Evolutionary conservation across 2,797 vertebrate genomes (phyloP).

Genomic region (Dermochelys coriacea): DNA sequence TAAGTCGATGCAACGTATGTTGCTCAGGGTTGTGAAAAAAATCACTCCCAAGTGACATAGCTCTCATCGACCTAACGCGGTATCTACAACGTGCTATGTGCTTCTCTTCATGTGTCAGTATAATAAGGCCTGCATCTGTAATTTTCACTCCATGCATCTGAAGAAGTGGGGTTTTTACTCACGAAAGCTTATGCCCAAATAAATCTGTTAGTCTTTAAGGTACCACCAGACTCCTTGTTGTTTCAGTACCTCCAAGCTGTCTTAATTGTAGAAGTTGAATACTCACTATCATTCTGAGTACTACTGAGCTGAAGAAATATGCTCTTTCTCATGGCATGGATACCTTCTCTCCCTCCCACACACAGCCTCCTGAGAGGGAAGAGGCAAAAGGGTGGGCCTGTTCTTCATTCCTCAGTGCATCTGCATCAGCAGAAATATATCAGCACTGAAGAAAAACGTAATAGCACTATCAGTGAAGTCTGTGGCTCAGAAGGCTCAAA

Average conservation of each 20-base stretch:
- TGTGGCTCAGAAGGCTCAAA: background rate
- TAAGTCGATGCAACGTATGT: too few species aligned
- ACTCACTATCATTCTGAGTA: background rate
- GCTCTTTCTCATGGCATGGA: background rate
- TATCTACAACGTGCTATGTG: too few species aligned
- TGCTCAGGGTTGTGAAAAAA: too few species aligned
- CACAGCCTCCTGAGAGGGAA: background rate
- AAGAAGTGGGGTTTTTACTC: too few species aligned
- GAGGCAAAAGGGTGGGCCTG: fast-evolving
- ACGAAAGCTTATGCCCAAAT: too few species aligned
- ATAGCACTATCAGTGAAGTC: background rate
- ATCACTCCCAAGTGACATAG: too few species aligned
- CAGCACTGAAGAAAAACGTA: background rate
- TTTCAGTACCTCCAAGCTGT: background rate
- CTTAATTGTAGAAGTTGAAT: background rate
- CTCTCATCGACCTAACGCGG: too few species aligned
- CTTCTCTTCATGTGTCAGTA: too few species aligned
- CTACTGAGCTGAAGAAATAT: background rate
- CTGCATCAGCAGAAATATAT: background rate
- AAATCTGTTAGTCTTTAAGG: too few species aligned
- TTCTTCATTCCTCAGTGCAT: background rate
- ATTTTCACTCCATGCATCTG: too few species aligned
- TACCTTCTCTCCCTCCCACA: background rate
- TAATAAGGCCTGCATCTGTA: too few species aligned
- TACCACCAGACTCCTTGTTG: too few species aligned